A percentile compares a stretch with the other conserved stretches of the same genome.
Conservation (phyloP, 2,888 invertebrate genomes). For the Junonia oenone region DNA sequence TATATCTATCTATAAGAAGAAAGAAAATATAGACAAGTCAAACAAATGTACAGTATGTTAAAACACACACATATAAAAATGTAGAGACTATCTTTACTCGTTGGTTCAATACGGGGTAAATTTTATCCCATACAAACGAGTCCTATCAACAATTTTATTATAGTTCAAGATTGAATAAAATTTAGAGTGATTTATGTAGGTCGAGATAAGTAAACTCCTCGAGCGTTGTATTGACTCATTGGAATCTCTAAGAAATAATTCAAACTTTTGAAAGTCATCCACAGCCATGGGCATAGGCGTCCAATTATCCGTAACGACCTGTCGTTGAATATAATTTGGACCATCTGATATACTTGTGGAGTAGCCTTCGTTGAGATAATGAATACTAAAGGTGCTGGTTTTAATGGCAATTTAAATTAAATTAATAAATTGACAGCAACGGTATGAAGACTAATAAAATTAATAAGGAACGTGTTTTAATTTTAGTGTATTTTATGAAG, state of each 20-base stretch:
- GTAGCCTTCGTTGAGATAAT: constrained; percentile 8
- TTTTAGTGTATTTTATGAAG: neutral
- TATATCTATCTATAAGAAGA: too few species aligned
- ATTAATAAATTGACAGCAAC: neutral
- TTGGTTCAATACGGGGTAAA: neutral
- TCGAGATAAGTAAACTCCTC: neutral
- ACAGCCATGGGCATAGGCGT: constrained; percentile 16
- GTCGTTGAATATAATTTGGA: constrained; percentile 21
- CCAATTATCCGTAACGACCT: constrained; percentile 45
- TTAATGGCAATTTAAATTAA: constrained; percentile 4
- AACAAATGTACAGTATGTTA: too few species aligned
- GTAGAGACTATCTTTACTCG: neutral
- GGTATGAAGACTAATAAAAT: neutral
- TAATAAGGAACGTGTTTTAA: neutral
- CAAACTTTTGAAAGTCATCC: constrained; percentile 6
- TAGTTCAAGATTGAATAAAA: neutral
- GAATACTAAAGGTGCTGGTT: constrained; percentile 2
- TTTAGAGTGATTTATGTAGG: neutral
- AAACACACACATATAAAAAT: neutral
- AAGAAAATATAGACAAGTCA: too few species aligned
- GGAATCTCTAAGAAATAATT: constrained; percentile 1
- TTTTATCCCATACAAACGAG: neutral
- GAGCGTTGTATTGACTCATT: neutral
- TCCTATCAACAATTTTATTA: neutral
- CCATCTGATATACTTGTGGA: constrained; percentile 2